A percentile compares a stretch with the other conserved stretches of the same genome.
These are phyloP conservation scores for Sinopyrophorus schimmeli DNA, from an alignment of 2,888 invertebrate genomes.

Conservation along the genomic window DNA sequence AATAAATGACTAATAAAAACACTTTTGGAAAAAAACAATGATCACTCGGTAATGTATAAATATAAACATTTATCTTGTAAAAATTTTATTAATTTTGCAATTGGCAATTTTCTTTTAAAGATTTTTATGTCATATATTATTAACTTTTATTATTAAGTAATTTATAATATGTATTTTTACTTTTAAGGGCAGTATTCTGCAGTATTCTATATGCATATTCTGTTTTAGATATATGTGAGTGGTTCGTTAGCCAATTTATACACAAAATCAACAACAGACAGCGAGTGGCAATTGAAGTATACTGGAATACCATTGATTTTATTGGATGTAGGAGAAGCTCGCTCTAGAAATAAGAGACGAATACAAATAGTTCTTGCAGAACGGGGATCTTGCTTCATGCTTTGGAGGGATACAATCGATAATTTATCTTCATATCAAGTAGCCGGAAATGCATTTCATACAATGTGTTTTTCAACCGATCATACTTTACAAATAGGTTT, in stretches of 20 bases:
- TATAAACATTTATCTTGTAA: no score
- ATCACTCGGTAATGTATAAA: no score
- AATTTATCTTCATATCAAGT: constrained; percentile 75
- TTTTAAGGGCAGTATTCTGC: no score
- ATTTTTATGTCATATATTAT: no score
- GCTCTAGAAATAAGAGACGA: constrained; percentile 67
- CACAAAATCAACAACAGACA: constrained; percentile 61
- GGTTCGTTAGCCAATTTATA: constrained; percentile 75
- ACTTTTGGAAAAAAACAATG: no score
- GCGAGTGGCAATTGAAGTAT: constrained; percentile 71
- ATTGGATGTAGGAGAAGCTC: constrained; percentile 75
- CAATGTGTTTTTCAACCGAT: constrained; percentile 77
- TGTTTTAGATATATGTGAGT: constrained; percentile 69
- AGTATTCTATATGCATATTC: no score
- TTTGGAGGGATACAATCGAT: constrained; percentile 82
- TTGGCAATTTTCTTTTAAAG: no score
- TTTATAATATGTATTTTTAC: no score
- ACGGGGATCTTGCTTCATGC: constrained; percentile 76
- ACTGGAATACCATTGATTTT: constrained; percentile 80
- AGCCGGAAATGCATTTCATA: constrained; percentile 76
- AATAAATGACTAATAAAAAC: no score
- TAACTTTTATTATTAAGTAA: no score
- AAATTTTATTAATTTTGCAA: no score
- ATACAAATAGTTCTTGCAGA: constrained; percentile 45
- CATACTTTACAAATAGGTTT: constrained; percentile 77